A percentile compares a stretch with the other conserved stretches of the same genome.
phyloP scores from a whole-genome alignment of 1,140 invertebrate species.

The Teleogryllus occipitalis region DNA sequence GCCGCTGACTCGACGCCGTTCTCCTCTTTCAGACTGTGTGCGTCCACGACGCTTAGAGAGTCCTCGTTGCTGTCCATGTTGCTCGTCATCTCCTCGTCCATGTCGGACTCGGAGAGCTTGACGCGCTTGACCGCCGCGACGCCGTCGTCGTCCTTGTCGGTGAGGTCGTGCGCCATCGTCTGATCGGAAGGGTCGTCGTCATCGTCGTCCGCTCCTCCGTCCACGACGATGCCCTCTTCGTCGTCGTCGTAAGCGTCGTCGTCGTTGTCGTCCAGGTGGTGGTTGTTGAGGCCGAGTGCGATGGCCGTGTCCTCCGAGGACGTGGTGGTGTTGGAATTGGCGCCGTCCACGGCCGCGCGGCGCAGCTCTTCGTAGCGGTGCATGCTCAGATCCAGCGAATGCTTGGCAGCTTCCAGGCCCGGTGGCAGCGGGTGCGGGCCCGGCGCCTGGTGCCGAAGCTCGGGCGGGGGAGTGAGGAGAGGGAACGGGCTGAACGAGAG shows the following conservation, averaged over 20 bases:
- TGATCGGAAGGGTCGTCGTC: slow-evolving; percentile 42
- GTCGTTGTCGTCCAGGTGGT: slow-evolving; percentile 35
- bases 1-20: slow-evolving; percentile 35
- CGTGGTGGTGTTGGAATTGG: slow-evolving; percentile 30
- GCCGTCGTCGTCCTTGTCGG: slow-evolving; percentile 54
- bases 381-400: slow-evolving; percentile 48
- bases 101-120: slow-evolving; percentile 50
- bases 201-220: slow-evolving; percentile 53
- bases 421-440: slow-evolving; percentile 27
- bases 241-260: slow-evolving; percentile 44
- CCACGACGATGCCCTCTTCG: slow-evolving; percentile 53
- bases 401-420: slow-evolving; percentile 46
- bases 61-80: slow-evolving; percentile 68
- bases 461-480: slow-evolving; percentile 61
- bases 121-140: slow-evolving; percentile 48
- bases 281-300: slow-evolving; percentile 24
- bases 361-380: slow-evolving; percentile 40
- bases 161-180: slow-evolving; percentile 18
- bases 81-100: slow-evolving; percentile 50
- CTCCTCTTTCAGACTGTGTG: slow-evolving; percentile 44
- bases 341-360: slow-evolving; percentile 19
- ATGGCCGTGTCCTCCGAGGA: slow-evolving; percentile 37
- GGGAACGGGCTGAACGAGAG: slow-evolving; percentile 68
- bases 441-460: slow-evolving; percentile 52
- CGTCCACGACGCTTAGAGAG: slow-evolving; percentile 48